Conservation (phyloP, 2,113 vertebrate species). For the Xiphophorus couchianus region DNA sequence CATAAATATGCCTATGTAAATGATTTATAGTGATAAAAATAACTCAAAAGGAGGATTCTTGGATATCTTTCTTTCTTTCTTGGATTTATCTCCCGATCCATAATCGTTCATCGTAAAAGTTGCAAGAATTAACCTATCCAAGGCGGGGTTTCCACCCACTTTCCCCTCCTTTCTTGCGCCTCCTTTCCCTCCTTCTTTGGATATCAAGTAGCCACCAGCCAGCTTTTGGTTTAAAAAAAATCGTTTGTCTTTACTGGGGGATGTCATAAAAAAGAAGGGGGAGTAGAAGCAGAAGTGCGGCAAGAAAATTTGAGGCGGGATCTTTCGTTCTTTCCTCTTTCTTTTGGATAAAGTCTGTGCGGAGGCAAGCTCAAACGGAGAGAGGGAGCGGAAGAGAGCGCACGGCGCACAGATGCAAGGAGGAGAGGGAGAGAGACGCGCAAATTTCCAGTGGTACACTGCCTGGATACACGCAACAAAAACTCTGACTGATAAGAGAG, state of each 20-base stretch:
- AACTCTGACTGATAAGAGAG: background rate
- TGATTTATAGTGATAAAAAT: conserved; percentile 13
- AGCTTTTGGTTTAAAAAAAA: conserved; percentile 82
- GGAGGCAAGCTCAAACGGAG: conserved; percentile 70
- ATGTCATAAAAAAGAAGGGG: conserved; percentile 57
- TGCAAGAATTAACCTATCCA: conserved; percentile 68
- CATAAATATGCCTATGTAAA: conserved; percentile 30
- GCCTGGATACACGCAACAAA: conserved; percentile 60
- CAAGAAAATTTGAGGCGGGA: conserved; percentile 77
- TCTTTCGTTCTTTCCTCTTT: conserved; percentile 45
- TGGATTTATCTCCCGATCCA: conserved; percentile 69
- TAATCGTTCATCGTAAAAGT: conserved; percentile 44
- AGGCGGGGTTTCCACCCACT: conserved; percentile 45
- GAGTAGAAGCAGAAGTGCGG: conserved; percentile 74
- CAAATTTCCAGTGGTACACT: conserved; percentile 50
- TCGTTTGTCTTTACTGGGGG: conserved; percentile 85
- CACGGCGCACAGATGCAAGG: conserved; percentile 54
- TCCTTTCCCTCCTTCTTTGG: conserved; percentile 35
- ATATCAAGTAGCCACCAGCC: conserved; percentile 78
- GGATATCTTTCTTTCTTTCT: conserved; percentile 49
- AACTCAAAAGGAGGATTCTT: background rate
- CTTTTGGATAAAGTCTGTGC: conserved; percentile 72
- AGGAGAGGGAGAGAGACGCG: conserved; percentile 61
- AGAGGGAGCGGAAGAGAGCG: conserved; percentile 59
- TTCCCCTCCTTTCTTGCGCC: conserved; percentile 31